Evolutionary conservation across 1,140 invertebrate genomes (phyloP).

Genomic region (Spodoptera frugiperda): DNA sequence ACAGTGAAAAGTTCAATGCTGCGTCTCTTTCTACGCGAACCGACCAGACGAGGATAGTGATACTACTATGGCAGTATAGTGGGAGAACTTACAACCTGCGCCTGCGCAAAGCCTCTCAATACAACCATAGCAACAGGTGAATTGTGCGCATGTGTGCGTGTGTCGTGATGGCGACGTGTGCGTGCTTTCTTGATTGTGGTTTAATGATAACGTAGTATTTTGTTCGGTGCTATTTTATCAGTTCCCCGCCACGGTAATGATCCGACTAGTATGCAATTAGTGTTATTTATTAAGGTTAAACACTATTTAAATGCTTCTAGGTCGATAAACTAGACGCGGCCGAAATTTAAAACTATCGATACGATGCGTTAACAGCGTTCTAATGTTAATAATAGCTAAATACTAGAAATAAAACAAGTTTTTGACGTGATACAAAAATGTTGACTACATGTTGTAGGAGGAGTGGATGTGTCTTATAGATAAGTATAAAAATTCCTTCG

Average conservation of each 20-base stretch:
- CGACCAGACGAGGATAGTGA: constrained; percentile 56
- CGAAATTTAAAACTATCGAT: constrained; percentile 47
- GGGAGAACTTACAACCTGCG: constrained; percentile 80
- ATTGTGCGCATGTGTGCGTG: constrained; percentile 75
- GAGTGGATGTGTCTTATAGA: too few species aligned
- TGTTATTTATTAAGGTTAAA: constrained; percentile 55
- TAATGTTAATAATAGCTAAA: constrained; percentile 18
- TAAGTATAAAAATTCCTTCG: neutral
- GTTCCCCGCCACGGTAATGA: constrained; percentile 62
- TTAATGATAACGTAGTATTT: constrained; percentile 81
- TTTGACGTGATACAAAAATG: constrained; percentile 8
- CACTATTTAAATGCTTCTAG: constrained; percentile 47
- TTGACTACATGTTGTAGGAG: constrained; percentile 13
- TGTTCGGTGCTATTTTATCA: constrained; percentile 69
- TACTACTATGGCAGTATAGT: constrained; percentile 57
- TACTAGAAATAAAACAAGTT: constrained; percentile 31
- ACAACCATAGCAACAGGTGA: constrained; percentile 81
- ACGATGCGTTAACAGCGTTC: constrained; percentile 19
- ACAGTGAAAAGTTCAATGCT: constrained; percentile 59
- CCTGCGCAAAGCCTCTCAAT: constrained; percentile 76
- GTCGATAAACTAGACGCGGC: constrained; percentile 45
- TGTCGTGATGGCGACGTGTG: constrained; percentile 65
- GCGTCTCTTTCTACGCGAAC: constrained; percentile 58
- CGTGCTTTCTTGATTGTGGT: constrained; percentile 76
- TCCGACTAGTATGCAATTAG: constrained; percentile 62